Conservation (phyloP, 2,113 vertebrate genomes). For the Xiphophorus hellerii region DNA sequence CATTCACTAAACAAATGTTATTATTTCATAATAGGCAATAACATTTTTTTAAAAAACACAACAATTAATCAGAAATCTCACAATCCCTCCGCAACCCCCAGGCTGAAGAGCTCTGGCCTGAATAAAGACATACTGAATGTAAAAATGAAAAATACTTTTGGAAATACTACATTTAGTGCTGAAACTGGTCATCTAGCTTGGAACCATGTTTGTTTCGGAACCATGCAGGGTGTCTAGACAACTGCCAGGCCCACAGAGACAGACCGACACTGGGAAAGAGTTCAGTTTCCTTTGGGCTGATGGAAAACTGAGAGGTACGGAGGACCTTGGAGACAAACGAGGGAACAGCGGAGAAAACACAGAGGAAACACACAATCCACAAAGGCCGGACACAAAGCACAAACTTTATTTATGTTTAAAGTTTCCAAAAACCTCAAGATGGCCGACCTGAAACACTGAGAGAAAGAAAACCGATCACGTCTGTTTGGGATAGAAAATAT, state of each 20-base stretch:
- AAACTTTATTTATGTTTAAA: neutral
- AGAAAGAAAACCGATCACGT: neutral
- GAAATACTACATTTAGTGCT: too few relatives aligned
- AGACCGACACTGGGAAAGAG: slow-evolving; percentile 1
- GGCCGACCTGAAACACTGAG: too few relatives aligned
- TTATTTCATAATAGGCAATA: too few relatives aligned
- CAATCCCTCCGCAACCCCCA: too few relatives aligned
- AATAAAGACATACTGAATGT: too few relatives aligned
- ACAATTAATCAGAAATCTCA: too few relatives aligned
- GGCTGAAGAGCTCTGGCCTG: too few relatives aligned
- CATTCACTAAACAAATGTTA: too few relatives aligned
- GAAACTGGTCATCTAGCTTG: neutral
- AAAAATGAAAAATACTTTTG: too few relatives aligned
- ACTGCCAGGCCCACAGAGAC: slow-evolving; percentile 39
- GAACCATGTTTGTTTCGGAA: slow-evolving; percentile 31
- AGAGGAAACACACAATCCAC: neutral
- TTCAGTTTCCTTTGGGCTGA: slow-evolving; percentile 37
- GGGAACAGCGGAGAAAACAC: slow-evolving; percentile 13
- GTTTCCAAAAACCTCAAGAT: neutral
- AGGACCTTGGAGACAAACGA: slow-evolving; percentile 30
- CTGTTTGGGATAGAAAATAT: neutral
- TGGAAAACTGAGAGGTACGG: slow-evolving; percentile 36
- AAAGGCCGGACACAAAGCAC: neutral
- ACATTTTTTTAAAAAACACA: too few relatives aligned
- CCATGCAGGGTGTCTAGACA: slow-evolving; percentile 30